Evolutionary conservation across 2,797 vertebrate genomes (phyloP), one percentile per base, ranked within the genome.

Genomic region (Anas bernieri): DNA sequence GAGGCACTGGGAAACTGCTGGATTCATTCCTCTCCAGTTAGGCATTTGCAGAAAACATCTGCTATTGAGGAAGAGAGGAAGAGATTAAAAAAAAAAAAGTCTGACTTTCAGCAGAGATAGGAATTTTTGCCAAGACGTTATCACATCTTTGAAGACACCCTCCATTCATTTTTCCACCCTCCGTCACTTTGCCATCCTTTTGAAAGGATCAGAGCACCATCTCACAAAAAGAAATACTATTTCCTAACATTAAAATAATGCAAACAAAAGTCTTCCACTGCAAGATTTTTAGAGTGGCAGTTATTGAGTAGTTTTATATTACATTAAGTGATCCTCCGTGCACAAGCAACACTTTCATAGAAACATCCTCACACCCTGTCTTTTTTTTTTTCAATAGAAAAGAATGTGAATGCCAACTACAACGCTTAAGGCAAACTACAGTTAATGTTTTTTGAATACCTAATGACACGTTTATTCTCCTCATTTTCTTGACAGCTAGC

Each of bases 361-460:
- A 74, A 83, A 41, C 15, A 63, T 20, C 35, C 25, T 3, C 37
- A 50, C 4, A 0, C 12, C 9, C 28, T 9, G 2, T 20, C 50
- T 74, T 59, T 25, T 43, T 33, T 58, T 33, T 94, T 64, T 61
- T 54, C 45, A 82, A 41, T 9, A 68, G 28, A 67, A 63, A 39
- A 35, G 1, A 73, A 88, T 3, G 4, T 39, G 23, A 74, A 64
- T 18, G 26, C 70, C 23, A 82, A 62, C 45, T 70, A 83, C 43
- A 91, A 23, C 17, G 22, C 50, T 72, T 55, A 64, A 86, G 46
- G 30, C 26, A 94, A 96, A 75, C 13, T 20, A 20, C 8, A 6
- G 58, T 30, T 92, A 74, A 61, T 58, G 41, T 35, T 93, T 91
- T 90, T 28, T 88, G 54, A 93, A 92, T 54, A 76, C n/a, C 11